Conservation (phyloP, 2,797 vertebrate genomes). For the Champsocephalus gunnari region DNA sequence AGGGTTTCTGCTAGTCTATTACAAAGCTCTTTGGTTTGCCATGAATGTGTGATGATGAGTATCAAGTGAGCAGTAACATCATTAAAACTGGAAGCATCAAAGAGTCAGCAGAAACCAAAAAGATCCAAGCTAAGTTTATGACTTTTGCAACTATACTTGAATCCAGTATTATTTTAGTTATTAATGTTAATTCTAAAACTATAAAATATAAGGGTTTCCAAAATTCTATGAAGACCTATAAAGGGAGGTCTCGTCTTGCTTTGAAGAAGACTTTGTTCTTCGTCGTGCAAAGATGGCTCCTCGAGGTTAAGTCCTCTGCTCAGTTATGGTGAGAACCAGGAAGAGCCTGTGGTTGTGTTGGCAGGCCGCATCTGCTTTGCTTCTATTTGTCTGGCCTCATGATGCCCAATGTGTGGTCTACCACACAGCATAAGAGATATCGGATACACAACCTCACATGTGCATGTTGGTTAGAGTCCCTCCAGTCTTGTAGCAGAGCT, state of each 20-base stretch:
- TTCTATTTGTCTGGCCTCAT: slow-evolving; percentile 49
- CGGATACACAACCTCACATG: slow-evolving; percentile 4
- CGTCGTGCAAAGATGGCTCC: neutral
- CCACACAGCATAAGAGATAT: slow-evolving; percentile 12
- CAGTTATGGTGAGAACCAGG: slow-evolving; percentile 11
- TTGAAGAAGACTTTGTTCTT: neutral
- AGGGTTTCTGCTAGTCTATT: too few species aligned
- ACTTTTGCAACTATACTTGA: neutral
- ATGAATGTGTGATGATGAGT: too few species aligned
- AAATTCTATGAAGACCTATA: neutral
- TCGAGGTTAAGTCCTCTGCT: slow-evolving; percentile 6
- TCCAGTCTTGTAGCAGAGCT: neutral
- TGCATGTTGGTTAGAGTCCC: neutral
- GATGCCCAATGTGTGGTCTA: slow-evolving; percentile 33
- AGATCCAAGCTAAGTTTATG: neutral
- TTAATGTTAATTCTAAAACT: neutral
- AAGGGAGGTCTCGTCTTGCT: neutral
- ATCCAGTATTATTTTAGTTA: neutral
- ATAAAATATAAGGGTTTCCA: neutral
- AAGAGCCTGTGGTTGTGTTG: slow-evolving; percentile 43
- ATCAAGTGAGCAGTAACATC: too few species aligned
- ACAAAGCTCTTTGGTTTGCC: too few species aligned
- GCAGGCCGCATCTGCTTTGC: slow-evolving; percentile 61
- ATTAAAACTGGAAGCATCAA: neutral
- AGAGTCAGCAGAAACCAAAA: neutral